Percentiles rank a stretch among this genome's conserved stretches.
Evolutionary conservation across 2,797 vertebrate species (phyloP).

Genomic region (Hafferia zeledoni): DNA sequence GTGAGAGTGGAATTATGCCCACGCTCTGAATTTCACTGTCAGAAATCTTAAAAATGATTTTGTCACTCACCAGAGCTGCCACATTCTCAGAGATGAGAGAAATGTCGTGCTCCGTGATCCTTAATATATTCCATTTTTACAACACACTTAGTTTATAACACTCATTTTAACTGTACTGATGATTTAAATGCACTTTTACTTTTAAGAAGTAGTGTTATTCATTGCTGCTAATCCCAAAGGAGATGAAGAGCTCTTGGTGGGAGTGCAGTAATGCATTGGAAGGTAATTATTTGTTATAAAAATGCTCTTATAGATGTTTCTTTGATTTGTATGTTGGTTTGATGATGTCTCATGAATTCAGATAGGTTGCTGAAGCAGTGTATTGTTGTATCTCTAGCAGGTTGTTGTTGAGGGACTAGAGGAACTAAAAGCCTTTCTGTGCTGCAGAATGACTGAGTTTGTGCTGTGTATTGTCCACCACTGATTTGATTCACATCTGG

Average conservation of each 20-base stretch:
- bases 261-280: conserved; percentile 35
- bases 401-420: neutral
- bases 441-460: neutral
- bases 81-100: conserved; percentile 10
- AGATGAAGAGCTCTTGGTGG: conserved; percentile 12
- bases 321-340: conserved; percentile 37
- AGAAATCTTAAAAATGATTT: conserved; percentile 22
- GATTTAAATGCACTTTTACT: conserved; percentile 57
- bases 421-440: neutral
- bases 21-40: conserved; percentile 5
- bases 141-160: conserved; percentile 35
- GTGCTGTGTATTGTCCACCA: neutral
- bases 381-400: neutral
- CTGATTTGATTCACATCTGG: neutral
- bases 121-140: conserved; percentile 58
- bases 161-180: conserved; percentile 34
- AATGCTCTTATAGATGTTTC: conserved; percentile 24
- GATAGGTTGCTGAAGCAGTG: neutral
- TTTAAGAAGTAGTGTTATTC: conserved; percentile 28
- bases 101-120: conserved; percentile 29
- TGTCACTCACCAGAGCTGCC: conserved; percentile 1
- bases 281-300: conserved; percentile 62
- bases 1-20: neutral
- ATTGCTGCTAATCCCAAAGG: conserved; percentile 39
- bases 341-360: conserved; percentile 11